Base-by-base conservation (phyloP, 2,888 invertebrate genomes). In the Scaptomyza reducta region DNA sequence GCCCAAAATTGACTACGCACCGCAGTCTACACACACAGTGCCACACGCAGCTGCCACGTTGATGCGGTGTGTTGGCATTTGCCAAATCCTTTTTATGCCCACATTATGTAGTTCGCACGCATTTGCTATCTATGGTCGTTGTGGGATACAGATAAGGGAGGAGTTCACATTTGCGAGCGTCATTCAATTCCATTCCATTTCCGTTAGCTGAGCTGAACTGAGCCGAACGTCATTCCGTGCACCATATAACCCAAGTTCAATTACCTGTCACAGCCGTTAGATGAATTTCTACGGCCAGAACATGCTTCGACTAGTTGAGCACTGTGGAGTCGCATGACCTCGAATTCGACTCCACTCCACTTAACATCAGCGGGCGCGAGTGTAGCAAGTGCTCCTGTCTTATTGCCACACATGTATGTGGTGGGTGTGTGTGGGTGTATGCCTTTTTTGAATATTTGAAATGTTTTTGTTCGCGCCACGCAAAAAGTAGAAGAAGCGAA, bases 201-300 rank as follows among this genome's bases (percentile, higher is more conserved):
- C 68, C 66, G 64, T 64, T 70, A 58, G 65, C 74, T 77, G 68
- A 63, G 57, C 61, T 50, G 42, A 29, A 10, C 46, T 49, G 49
- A 63, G 62, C 62, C 44, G 33, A 50, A 46, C 74, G 71, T 69
- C 81, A 82, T 86, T 77, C 75, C 70, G 81, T 77, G 82, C 77
- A 70, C 82, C 81, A 86, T 85, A 89, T 87, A 89, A 89, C 85
- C 83, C 87, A 80, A 78, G 89, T 90, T 90, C 90, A 90, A 90
- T 90, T 90, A 90, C 90, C 90, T 90, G 90, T 89, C 90, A 90
- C 90, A 89, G 90, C 89, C 90, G 89, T 90, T 90, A 90, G 90
- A 90, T 90, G 90, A 90, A 90, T 90, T 90, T 90, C 90, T 90
- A 90, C 87, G 86, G 89, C 89, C 89, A 78, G 76, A 74, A 89